phyloP scores from a whole-genome alignment of 1,140 invertebrate species.

The Drosophila micromelanica region DNA sequence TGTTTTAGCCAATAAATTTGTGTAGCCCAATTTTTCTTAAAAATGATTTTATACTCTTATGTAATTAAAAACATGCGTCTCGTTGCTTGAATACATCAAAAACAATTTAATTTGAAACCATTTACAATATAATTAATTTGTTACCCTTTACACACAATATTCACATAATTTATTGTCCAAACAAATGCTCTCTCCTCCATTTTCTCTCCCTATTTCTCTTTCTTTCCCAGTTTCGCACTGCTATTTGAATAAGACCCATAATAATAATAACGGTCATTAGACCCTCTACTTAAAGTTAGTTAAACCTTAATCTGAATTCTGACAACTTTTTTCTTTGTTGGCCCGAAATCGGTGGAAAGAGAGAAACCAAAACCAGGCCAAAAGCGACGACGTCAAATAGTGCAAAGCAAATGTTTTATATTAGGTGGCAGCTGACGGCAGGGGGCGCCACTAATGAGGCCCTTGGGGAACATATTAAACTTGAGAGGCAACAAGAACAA shows the following conservation, averaged over 20 bases:
- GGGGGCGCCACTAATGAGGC: conserved; percentile 77
- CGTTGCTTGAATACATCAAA: too few relatives aligned
- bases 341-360: conserved; percentile 20
- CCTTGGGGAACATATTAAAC: conserved; percentile 81
- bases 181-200: not conserved
- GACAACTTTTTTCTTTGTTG: conserved; percentile 25
- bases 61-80: too few relatives aligned
- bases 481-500: conserved; percentile 44
- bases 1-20: not conserved
- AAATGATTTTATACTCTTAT: too few relatives aligned
- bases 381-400: conserved; percentile 61
- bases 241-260: conserved; percentile 15
- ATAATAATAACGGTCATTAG: conserved; percentile 53
- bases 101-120: not conserved
- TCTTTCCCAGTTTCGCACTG: not conserved
- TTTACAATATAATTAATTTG: not conserved
- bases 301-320: conserved; percentile 65
- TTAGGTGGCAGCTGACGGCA: conserved; percentile 60
- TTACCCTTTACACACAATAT: not conserved
- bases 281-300: conserved; percentile 37
- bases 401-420: conserved; percentile 72
- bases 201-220: not conserved
- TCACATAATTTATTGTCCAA: conserved; percentile 7
- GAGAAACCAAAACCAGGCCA: conserved; percentile 42
- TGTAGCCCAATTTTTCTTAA: too few relatives aligned